These are phyloP conservation scores for Sesia bembeciformis DNA, from an alignment of 2,888 invertebrate species.

Conservation along the genomic window DNA sequence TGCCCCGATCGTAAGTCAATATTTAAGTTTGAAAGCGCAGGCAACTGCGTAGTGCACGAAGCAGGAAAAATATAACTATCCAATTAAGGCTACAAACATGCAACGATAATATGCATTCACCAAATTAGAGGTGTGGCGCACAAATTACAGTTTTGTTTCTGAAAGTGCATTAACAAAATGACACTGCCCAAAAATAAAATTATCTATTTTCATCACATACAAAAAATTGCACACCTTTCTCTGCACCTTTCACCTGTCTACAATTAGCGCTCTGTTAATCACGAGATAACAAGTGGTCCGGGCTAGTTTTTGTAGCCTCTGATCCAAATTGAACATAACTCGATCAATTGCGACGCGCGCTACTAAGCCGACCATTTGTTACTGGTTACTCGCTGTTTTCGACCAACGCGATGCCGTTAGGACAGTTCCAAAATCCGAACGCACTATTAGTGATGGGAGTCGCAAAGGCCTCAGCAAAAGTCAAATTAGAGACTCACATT, in stretches of 20 bases:
- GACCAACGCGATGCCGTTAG: constrained; percentile 4
- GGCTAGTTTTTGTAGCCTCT: constrained; percentile 26
- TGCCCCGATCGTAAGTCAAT: constrained; percentile 72
- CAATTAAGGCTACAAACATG: not conserved
- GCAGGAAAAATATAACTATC: constrained; percentile 8
- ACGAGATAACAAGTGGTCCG: constrained; percentile 41
- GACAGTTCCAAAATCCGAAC: constrained; percentile 7
- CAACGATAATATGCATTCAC: no score
- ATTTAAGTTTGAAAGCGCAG: constrained; percentile 5
- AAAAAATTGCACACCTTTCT: constrained; percentile 49
- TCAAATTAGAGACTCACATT: no score
- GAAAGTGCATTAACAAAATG: constrained; percentile 4
- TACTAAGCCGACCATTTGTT: constrained; percentile 8
- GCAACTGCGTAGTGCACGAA: constrained; percentile 3
- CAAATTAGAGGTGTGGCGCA: no score
- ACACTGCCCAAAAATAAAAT: constrained; percentile 13
- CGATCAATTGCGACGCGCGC: constrained; percentile 23
- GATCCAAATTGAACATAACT: constrained; percentile 32
- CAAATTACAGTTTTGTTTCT: no score
- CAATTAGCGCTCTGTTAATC: constrained; percentile 67
- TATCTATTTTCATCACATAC: constrained; percentile 28
- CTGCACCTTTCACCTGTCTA: constrained; percentile 58
- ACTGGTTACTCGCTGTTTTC: constrained; percentile 6
- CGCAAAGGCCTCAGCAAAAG: no score
- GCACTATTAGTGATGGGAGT: not conserved